phyloP scores from a whole-genome alignment of 2,797 vertebrate genomes.

The Labroides dimidiatus region DNA sequence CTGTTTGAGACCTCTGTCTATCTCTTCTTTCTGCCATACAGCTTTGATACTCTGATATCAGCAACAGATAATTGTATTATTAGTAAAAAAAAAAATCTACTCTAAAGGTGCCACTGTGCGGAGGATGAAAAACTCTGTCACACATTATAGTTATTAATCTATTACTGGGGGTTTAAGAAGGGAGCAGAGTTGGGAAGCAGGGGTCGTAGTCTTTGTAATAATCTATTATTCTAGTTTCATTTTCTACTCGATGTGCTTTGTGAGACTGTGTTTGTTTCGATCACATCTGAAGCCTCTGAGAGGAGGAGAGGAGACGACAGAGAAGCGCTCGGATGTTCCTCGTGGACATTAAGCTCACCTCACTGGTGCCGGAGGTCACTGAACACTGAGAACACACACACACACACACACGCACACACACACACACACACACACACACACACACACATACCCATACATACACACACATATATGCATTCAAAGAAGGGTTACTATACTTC shows the following conservation, averaged over 20 bases:
- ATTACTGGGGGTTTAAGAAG: slow-evolving; percentile 45
- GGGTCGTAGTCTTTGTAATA: slow-evolving; percentile 79
- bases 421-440: slow-evolving; percentile 33
- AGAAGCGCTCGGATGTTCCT: slow-evolving; percentile 50
- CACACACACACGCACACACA: slow-evolving; percentile 31
- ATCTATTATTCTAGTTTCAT: slow-evolving; percentile 76
- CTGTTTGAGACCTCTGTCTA: slow-evolving; percentile 69
- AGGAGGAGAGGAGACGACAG: slow-evolving; percentile 40
- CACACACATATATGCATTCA: slow-evolving; percentile 37
- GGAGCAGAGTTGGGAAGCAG: slow-evolving; percentile 58
- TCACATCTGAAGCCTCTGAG: slow-evolving; percentile 64
- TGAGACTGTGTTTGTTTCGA: slow-evolving; percentile 75
- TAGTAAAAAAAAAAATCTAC: slow-evolving; percentile 76
- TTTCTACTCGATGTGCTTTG: slow-evolving; percentile 81
- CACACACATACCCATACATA: slow-evolving; percentile 42
- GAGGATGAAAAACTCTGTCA: slow-evolving; percentile 78
- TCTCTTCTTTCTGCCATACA: slow-evolving; percentile 72
- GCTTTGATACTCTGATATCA: slow-evolving; percentile 78
- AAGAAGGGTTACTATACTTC: slow-evolving; percentile 42
- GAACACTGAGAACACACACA: slow-evolving; percentile 43
- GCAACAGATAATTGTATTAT: slow-evolving; percentile 79
- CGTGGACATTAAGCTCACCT: slow-evolving; percentile 63
- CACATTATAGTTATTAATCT: slow-evolving; percentile 76
- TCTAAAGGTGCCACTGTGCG: slow-evolving; percentile 82
- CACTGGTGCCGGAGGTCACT: slow-evolving; percentile 57